Percentiles rank a stretch among this genome's conserved stretches.
Conservation (phyloP, 1,140 invertebrate species). For the Orussus abietinus region DNA sequence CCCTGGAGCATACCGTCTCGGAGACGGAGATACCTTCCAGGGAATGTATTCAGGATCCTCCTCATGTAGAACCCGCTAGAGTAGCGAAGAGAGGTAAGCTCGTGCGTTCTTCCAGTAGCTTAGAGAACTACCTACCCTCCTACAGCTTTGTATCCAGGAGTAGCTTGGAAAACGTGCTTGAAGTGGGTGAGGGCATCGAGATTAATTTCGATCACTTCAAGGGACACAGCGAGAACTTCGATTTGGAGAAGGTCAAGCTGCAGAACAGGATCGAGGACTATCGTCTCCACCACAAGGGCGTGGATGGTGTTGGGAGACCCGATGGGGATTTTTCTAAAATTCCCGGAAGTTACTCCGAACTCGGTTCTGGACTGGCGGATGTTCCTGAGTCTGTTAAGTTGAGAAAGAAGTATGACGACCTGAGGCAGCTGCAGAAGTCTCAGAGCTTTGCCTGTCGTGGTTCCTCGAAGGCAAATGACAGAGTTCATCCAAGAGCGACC, state of each 20-base stretch:
- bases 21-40: too few species aligned
- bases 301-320: too few species aligned
- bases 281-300: too few species aligned
- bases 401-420: too few species aligned
- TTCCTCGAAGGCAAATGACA: too few species aligned
- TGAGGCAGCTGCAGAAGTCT: slow-evolving; percentile 22
- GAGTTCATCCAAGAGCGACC: too few species aligned
- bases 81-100: slow-evolving; percentile 49
- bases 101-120: slow-evolving; percentile 27
- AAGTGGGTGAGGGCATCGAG: slow-evolving; percentile 15
- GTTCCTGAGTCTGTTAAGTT: too few species aligned
- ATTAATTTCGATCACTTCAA: not conserved
- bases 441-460: slow-evolving; percentile 20
- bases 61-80: slow-evolving; percentile 38
- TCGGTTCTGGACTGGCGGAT: too few species aligned
- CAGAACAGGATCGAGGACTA: slow-evolving; percentile 7
- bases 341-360: too few species aligned
- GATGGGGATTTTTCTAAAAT: too few species aligned
- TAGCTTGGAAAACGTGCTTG: slow-evolving; percentile 17
- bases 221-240: not conserved
- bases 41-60: too few species aligned
- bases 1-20: too few species aligned
- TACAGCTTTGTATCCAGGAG: slow-evolving; percentile 32
- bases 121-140: slow-evolving; percentile 21
- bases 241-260: slow-evolving; percentile 8